phyloP scores from a whole-genome alignment of 2,888 invertebrate species.

The Rhagophthalmus giganteus region DNA sequence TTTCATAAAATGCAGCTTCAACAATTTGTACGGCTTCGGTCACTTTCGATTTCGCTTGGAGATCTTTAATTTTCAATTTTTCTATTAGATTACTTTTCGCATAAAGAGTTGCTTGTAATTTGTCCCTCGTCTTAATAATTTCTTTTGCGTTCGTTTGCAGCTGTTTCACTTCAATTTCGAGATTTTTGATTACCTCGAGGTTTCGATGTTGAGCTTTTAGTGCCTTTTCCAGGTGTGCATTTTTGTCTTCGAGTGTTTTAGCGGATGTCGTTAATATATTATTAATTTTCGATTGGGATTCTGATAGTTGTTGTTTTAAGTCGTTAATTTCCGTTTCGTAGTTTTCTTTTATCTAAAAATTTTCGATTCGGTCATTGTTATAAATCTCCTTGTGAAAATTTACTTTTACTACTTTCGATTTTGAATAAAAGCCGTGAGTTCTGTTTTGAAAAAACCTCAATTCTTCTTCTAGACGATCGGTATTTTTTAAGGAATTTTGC shows the following conservation, averaged over 20 bases:
- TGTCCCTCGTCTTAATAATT: conserved; percentile 40
- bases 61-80: conserved; percentile 55
- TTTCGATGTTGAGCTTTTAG: conserved; percentile 60
- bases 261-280: conserved; percentile 29
- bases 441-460: conserved; percentile 59
- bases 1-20: conserved; percentile 62
- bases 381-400: not conserved
- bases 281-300: conserved; percentile 33
- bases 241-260: conserved; percentile 31
- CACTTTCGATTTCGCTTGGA: conserved; percentile 59
- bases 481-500: conserved; percentile 68
- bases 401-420: conserved; percentile 44
- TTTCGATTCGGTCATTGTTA: not conserved
- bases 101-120: conserved; percentile 55
- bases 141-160: conserved; percentile 54
- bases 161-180: conserved; percentile 57
- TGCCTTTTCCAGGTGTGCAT: conserved; percentile 51
- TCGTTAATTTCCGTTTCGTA: conserved; percentile 58
- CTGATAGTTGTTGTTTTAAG: conserved; percentile 53
- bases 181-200: conserved; percentile 52
- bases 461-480: conserved; percentile 69
- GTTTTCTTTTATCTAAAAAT: conserved; percentile 54
- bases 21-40: conserved; percentile 62
- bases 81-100: conserved; percentile 52
- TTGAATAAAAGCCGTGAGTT: conserved; percentile 44